Evolutionary conservation across 2,113 vertebrate genomes (phyloP).

Genomic region (Thermophis baileyi): DNA sequence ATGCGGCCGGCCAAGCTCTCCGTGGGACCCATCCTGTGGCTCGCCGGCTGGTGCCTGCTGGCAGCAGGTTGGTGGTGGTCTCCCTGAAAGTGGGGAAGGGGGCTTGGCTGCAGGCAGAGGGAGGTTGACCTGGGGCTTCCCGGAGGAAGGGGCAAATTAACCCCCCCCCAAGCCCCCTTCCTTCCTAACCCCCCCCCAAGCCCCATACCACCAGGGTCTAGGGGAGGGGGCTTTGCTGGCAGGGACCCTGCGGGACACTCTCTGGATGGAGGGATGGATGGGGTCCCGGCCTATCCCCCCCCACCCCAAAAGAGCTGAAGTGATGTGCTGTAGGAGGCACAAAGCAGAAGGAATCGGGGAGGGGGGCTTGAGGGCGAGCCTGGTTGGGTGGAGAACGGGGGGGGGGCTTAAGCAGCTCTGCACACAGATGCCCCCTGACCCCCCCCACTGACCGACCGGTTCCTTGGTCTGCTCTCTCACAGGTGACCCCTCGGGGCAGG

Average conservation of each 20-base stretch:
- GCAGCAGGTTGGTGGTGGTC: background rate
- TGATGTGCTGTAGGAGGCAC: background rate
- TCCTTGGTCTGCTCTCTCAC: background rate
- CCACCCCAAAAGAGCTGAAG: background rate
- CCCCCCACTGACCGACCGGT: background rate
- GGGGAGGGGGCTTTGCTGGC: background rate
- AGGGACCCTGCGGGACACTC: background rate
- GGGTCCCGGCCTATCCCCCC: background rate
- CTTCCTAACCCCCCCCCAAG: too few species aligned
- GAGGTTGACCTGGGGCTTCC: background rate
- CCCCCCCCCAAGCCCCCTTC: too few species aligned
- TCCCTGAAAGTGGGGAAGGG: fast-evolving
- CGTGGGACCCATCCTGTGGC: fast-evolving
- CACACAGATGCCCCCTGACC: background rate
- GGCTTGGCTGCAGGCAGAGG: background rate
- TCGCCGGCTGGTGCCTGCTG: background rate
- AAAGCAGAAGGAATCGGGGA: background rate
- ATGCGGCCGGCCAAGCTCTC: background rate
- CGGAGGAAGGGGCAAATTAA: background rate
- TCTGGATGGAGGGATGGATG: background rate
- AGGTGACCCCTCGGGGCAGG: background rate
- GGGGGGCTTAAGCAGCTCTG: background rate
- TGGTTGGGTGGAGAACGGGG: background rate
- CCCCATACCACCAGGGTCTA: too few species aligned
- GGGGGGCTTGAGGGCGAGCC: background rate